These are phyloP conservation scores for Hydroisotoma schaefferi DNA, from an alignment of 2,888 invertebrate genomes.

Conservation along the genomic window DNA sequence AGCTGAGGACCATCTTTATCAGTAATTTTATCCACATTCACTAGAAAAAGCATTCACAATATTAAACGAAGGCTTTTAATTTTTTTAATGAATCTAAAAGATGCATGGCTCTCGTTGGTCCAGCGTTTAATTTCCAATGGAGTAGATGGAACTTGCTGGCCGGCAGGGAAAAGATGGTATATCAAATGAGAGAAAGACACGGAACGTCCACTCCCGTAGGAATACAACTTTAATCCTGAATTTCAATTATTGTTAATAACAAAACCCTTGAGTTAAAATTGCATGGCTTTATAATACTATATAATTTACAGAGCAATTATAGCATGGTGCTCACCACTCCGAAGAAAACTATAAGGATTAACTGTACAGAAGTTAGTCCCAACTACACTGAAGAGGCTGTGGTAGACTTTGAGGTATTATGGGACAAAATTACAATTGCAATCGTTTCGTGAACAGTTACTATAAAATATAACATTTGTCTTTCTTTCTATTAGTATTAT, in stretches of 20 bases:
- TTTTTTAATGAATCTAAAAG: conserved; percentile 56
- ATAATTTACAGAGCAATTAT: conserved; percentile 52
- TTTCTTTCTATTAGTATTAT: conserved; percentile 60
- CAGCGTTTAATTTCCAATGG: conserved; percentile 76
- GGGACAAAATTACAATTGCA: not conserved
- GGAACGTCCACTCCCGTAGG: conserved; percentile 50
- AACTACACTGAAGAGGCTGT: conserved; percentile 62
- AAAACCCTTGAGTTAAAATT: not conserved
- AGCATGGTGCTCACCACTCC: conserved; percentile 64
- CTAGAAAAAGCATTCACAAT: too few species aligned
- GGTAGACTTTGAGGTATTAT: conserved; percentile 55
- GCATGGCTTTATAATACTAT: not conserved
- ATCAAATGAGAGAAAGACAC: conserved; percentile 63
- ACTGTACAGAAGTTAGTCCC: conserved; percentile 71
- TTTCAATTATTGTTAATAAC: not conserved
- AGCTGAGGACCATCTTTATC: conserved; percentile 64
- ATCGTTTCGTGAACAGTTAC: not conserved
- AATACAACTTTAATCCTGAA: not conserved
- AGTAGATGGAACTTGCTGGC: conserved; percentile 65
- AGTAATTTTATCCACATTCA: conserved; percentile 28
- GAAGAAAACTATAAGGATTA: conserved; percentile 63
- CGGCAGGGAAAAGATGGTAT: conserved; percentile 61
- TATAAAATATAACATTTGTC: conserved; percentile 9
- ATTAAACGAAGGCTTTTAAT: conserved; percentile 5
- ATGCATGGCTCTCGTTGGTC: conserved; percentile 70